Conservation (phyloP, 2,888 invertebrate species). For the Drosophila colorata region DNA sequence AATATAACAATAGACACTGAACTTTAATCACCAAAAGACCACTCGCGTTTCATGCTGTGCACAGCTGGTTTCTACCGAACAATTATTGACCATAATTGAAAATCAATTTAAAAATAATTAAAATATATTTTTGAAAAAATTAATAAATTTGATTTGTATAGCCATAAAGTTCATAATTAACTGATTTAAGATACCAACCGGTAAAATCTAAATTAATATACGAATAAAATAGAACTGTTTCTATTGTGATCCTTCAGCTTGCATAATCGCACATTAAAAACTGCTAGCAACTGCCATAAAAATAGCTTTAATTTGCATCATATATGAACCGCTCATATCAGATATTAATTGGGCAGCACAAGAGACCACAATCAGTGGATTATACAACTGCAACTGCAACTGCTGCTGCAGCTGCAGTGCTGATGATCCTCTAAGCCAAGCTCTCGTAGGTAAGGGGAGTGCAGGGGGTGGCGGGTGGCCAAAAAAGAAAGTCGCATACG, state of each 20-base stretch:
- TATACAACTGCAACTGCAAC: constrained; percentile 55
- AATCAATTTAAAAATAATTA: too few relatives aligned
- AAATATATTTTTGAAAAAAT: not conserved
- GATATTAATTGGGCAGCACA: constrained; percentile 36
- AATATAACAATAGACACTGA: not conserved
- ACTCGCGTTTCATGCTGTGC: too few relatives aligned
- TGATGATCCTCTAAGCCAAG: constrained; percentile 39
- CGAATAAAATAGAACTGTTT: not conserved
- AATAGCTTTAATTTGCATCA: constrained; percentile 1
- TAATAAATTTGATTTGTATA: not conserved
- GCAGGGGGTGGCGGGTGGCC: not conserved
- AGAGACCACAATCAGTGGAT: constrained; percentile 36
- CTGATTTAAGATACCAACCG: not conserved
- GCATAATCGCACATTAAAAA: not conserved
- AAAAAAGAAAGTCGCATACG: constrained; percentile 59
- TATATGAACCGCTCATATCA: constrained; percentile 27
- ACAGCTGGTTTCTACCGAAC: too few relatives aligned
- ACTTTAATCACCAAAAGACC: too few relatives aligned
- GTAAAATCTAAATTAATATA: not conserved
- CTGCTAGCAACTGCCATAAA: not conserved
- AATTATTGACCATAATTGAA: too few relatives aligned
- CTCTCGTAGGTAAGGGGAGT: constrained; percentile 16
- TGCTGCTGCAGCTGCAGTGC: constrained; percentile 23
- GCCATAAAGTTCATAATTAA: too few relatives aligned
- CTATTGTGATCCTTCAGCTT: not conserved